Conservation (phyloP, 2,888 invertebrate species). For the Leuctra nigra region DNA sequence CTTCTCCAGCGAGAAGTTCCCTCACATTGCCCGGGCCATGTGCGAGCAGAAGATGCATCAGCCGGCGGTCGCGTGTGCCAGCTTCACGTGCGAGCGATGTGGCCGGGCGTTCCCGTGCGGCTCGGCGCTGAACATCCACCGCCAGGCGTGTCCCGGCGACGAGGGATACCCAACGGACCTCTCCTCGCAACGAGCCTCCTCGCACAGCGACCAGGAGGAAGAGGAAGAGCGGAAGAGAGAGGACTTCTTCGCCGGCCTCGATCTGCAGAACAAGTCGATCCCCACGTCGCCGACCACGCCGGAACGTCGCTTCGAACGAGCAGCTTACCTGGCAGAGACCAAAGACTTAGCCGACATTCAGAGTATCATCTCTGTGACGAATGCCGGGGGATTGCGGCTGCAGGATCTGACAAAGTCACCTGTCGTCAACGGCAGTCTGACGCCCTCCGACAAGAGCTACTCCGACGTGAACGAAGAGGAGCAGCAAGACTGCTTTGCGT, state of each 20-base stretch:
- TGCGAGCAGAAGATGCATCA: slow-evolving; percentile 62
- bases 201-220: slow-evolving; percentile 39
- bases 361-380: slow-evolving; percentile 73
- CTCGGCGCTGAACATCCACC: slow-evolving; percentile 61
- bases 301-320: slow-evolving; percentile 39
- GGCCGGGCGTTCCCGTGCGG: slow-evolving; percentile 63
- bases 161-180: slow-evolving; percentile 35
- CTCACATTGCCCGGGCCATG: slow-evolving; percentile 65
- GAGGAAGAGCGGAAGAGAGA: slow-evolving; percentile 57
- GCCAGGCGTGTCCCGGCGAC: slow-evolving; percentile 44
- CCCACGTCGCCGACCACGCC: slow-evolving; percentile 19
- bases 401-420: slow-evolving; percentile 25
- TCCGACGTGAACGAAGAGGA: slow-evolving; percentile 41
- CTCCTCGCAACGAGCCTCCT: slow-evolving; percentile 23
- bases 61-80: slow-evolving; percentile 46
- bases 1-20: slow-evolving; percentile 72
- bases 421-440: slow-evolving; percentile 24
- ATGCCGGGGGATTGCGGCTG: slow-evolving; percentile 35
- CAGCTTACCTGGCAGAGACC: slow-evolving; percentile 39
- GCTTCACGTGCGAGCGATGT: slow-evolving; percentile 64
- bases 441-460: slow-evolving; percentile 30
- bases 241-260: slow-evolving; percentile 74
- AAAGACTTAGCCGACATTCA: slow-evolving; percentile 82
- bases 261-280: slow-evolving; percentile 55
- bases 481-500: slow-evolving; percentile 74